Base-by-base conservation (phyloP, 1,140 invertebrate species). In the Centruroides vittatus region DNA sequence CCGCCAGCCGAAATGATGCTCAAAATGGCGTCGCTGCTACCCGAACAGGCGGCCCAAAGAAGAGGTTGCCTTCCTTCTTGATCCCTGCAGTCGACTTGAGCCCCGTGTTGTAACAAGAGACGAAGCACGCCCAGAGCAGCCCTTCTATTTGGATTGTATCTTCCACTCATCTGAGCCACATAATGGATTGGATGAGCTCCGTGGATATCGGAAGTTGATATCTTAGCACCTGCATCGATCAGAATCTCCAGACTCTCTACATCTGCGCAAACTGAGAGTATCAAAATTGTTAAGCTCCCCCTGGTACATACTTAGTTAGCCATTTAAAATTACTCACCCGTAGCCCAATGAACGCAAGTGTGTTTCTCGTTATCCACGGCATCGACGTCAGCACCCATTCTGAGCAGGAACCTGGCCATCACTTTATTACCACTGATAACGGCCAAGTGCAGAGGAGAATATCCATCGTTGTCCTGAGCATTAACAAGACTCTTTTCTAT, bases 301-400 rank as follows among this genome's bases (percentile, higher is more conserved):
- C 41, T 41, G 8, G 5, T 5, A 41, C 23, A 8, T 41, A 41
- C 8, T 8, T 41, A 6, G 41, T 41, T 6, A 41, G 3, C 5
- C 8, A 41, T 41, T 41, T 41, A 41, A 41, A 8, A n/a, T 5
- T 53, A 55, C 70, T 79, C 74, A 95, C 93, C 93, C 65, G 91
- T 93, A 3, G 94, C 94, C 95, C 95, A 99, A 74, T 99, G 95
- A 11, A 96, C 84, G 12, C 90, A 85, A 4, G 93, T 93, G 71
- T 99, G 95, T 56, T 86, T 84, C 72, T 98, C 94, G 70, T 90
- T 84, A 74, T 98, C 95, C 59, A 86, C 79, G 47, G 85, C 84
- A 72, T 89, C 86, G 52, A 97, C 83, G 70, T 95, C 86, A 9
- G 93, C 58, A 5, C 59, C 62, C 1, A 49, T 11, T 48, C 50